Percentiles rank a stretch among this genome's conserved stretches.
Evolutionary conservation across 2,888 invertebrate species (phyloP).

Genomic region (Chromoteleia sp.): DNA sequence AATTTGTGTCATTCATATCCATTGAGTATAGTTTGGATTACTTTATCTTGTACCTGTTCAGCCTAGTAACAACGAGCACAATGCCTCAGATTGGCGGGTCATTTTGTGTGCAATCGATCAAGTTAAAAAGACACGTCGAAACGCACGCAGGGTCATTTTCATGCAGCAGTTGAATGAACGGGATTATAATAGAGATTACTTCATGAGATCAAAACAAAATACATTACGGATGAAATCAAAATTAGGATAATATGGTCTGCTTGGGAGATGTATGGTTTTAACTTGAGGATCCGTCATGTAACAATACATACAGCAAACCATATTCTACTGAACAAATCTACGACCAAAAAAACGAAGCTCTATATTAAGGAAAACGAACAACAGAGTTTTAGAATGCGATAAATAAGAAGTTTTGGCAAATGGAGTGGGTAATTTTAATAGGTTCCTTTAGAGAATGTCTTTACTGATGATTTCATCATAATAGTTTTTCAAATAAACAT

Average conservation of each 20-base stretch:
- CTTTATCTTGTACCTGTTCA: constrained; percentile 21
- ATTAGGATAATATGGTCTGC: constrained; percentile 15
- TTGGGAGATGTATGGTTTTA: not conserved
- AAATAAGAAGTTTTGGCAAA: not conserved
- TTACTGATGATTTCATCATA: too few relatives aligned
- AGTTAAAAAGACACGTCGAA: constrained; percentile 1
- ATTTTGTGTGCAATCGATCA: constrained; percentile 15
- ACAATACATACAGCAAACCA: constrained; percentile 64
- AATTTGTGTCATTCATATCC: constrained; percentile 21
- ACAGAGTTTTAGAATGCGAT: not conserved
- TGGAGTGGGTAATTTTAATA: not conserved
- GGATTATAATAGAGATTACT: constrained; percentile 2
- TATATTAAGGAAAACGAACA: constrained; percentile 12
- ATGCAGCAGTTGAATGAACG: constrained; percentile 24
- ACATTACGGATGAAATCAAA: not conserved
- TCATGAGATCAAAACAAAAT: constrained; percentile 1
- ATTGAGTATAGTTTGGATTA: constrained; percentile 11
- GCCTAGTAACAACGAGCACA: constrained; percentile 41
- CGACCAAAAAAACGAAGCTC: constrained; percentile 21
- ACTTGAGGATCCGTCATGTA: constrained; percentile 46
- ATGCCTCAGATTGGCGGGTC: constrained; percentile 7
- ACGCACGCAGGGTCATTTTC: not conserved
- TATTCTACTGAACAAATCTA: constrained; percentile 43
- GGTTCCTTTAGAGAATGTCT: too few relatives aligned
- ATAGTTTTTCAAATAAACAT: too few relatives aligned